These are phyloP conservation scores for Eudasyphora cyanicolor DNA, from an alignment of 2,888 invertebrate genomes.

Conservation along the genomic window DNA sequence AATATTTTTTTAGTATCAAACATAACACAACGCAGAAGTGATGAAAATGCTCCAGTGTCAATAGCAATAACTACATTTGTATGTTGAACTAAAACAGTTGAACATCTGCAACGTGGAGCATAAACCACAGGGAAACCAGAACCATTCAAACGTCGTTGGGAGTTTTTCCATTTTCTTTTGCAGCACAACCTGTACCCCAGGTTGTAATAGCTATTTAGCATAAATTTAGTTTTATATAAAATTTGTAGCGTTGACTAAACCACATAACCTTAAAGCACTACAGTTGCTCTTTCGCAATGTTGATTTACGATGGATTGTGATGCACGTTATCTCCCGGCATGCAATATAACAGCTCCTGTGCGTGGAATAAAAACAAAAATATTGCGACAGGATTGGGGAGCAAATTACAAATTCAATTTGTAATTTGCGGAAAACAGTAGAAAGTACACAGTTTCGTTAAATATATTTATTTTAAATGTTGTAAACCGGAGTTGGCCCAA, in stretches of 20 bases:
- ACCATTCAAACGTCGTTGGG: neutral
- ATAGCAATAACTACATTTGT: slow-evolving; percentile 48
- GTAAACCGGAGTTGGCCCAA: too few species aligned
- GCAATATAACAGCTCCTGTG: too few species aligned
- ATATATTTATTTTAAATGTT: too few species aligned
- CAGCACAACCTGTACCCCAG: neutral
- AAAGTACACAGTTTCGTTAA: too few species aligned
- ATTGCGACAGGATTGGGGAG: too few species aligned
- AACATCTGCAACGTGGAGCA: neutral
- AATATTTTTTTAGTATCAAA: neutral
- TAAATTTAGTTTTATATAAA: neutral
- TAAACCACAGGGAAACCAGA: neutral
- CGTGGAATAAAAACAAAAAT: too few species aligned
- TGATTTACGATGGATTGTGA: too few species aligned
- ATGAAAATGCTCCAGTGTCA: slow-evolving; percentile 54
- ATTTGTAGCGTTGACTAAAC: neutral
- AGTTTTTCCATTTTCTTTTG: neutral
- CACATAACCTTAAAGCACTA: too few species aligned
- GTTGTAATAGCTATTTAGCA: neutral
- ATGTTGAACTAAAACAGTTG: slow-evolving; percentile 41
- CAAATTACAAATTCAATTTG: too few species aligned
- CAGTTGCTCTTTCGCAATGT: too few species aligned
- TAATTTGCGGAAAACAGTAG: too few species aligned
- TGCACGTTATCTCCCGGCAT: too few species aligned
- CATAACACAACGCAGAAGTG: neutral